A percentile compares a stretch with the other conserved stretches of the same genome.
Conservation (phyloP, 2,797 vertebrate genomes). For the Alectoris magna region DNA sequence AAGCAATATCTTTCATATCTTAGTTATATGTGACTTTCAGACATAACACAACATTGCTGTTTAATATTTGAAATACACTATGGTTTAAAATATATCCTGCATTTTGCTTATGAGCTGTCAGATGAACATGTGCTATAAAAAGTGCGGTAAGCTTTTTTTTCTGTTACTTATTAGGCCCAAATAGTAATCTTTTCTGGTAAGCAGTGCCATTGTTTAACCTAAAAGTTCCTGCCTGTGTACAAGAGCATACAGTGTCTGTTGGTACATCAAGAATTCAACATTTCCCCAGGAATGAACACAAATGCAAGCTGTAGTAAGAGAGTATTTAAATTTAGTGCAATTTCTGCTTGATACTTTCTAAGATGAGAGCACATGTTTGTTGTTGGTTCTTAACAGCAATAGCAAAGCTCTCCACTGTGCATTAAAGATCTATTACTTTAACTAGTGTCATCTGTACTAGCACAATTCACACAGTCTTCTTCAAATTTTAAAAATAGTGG, state of each 20-base stretch:
- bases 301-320: background rate
- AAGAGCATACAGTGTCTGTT: background rate
- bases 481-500: background rate
- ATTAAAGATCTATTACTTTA: background rate
- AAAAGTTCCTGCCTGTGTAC: background rate
- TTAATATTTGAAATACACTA: background rate
- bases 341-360: background rate
- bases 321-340: background rate
- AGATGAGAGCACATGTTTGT: background rate
- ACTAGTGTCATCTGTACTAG: background rate
- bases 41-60: background rate
- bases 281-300: background rate
- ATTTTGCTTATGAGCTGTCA: background rate
- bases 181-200: background rate
- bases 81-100: background rate
- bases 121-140: background rate
- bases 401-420: background rate
- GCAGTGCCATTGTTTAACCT: background rate
- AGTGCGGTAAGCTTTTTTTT: background rate
- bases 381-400: background rate
- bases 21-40: background rate
- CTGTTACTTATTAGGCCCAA: background rate
- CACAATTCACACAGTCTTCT: background rate
- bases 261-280: background rate
- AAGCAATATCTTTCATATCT: background rate